Percentiles rank a stretch among this genome's conserved stretches.
These are phyloP conservation scores for Metallyticus violacea DNA, from an alignment of 2,888 invertebrate species.

Conservation along the genomic window DNA sequence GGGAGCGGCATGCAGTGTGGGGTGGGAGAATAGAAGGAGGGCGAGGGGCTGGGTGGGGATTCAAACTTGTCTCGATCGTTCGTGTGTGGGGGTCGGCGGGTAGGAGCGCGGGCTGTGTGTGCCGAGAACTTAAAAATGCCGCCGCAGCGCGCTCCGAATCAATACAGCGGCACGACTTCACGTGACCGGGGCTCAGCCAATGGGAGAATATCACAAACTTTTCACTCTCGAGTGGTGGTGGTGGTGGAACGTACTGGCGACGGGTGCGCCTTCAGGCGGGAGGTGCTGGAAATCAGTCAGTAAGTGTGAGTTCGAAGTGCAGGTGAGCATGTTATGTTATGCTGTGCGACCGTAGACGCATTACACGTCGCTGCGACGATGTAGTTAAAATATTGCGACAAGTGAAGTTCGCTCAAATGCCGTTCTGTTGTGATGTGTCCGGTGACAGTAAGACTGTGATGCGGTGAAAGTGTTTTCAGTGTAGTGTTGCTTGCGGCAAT, in stretches of 20 bases:
- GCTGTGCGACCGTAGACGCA: neutral
- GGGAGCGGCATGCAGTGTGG: neutral
- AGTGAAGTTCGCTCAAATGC: neutral
- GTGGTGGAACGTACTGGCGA: constrained; percentile 10
- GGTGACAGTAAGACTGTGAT: neutral
- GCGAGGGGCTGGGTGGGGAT: neutral
- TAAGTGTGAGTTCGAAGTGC: constrained; percentile 19
- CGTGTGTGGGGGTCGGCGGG: neutral
- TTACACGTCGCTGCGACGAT: neutral
- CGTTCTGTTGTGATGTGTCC: neutral
- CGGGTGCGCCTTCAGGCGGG: constrained; percentile 19
- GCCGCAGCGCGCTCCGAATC: constrained; percentile 75
- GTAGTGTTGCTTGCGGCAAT: neutral
- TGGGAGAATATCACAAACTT: constrained; percentile 35
- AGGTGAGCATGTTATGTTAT: neutral
- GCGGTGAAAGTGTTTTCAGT: neutral
- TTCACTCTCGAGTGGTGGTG: constrained; percentile 18
- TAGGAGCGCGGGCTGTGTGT: neutral
- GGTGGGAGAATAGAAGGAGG: neutral
- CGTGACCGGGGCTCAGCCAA: constrained; percentile 54
- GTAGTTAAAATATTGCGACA: neutral
- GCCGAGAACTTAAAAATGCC: constrained; percentile 68
- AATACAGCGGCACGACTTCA: constrained; percentile 63
- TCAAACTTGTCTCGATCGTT: neutral
- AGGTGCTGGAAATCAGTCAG: constrained; percentile 19